A percentile compares a stretch with the other conserved stretches of the same genome.
Evolutionary conservation across 2,797 vertebrate species (phyloP).

Genomic region (Otolemur crassicaudatus): DNA sequence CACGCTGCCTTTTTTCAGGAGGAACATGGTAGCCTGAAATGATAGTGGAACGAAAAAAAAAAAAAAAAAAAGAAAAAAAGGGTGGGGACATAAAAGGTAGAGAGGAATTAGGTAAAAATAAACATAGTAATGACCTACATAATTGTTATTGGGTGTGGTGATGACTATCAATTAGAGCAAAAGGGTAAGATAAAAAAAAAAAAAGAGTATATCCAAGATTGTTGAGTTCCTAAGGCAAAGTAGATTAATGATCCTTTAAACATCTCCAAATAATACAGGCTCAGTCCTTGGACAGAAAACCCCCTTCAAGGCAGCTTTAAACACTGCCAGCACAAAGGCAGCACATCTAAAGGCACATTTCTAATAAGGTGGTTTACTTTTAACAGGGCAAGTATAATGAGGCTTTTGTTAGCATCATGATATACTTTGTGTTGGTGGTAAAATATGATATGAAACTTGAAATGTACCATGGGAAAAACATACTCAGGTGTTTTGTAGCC

Average conservation of each 20-base stretch:
- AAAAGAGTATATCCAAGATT: background rate
- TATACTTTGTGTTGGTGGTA: background rate
- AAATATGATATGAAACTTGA: conserved; percentile 6
- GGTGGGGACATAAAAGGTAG: background rate
- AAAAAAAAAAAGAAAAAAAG: background rate
- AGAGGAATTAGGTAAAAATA: background rate
- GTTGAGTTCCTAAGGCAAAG: background rate
- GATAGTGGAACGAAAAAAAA: background rate
- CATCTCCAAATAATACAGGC: background rate
- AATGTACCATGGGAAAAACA: background rate
- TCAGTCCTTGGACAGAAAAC: background rate
- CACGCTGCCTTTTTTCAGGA: background rate
- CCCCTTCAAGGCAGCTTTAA: background rate
- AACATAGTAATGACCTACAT: background rate
- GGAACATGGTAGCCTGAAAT: background rate
- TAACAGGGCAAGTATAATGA: background rate
- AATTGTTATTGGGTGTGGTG: background rate
- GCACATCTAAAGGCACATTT: background rate
- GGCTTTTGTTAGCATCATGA: background rate
- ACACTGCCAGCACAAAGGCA: background rate
- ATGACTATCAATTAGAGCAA: background rate
- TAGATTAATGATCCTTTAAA: background rate
- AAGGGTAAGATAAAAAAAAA: background rate
- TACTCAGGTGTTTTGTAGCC: background rate
- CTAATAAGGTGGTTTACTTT: background rate